Percentiles rank a stretch among this genome's conserved stretches.
Conservation (phyloP, 2,797 vertebrate genomes). For the Jordanella pulchra region DNA sequence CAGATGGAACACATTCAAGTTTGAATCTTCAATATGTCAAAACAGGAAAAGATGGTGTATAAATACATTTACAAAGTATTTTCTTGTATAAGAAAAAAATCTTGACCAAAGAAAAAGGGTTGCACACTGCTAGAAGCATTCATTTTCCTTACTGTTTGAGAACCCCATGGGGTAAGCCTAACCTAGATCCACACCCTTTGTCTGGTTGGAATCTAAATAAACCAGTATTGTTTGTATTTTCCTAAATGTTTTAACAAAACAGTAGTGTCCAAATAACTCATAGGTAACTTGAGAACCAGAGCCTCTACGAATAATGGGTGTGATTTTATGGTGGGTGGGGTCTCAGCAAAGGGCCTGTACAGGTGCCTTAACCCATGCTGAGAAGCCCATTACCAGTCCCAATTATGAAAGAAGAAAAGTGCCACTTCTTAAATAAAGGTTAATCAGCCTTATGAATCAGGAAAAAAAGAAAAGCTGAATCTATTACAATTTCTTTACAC, state of each 20-base stretch:
- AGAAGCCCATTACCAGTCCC: conserved; percentile 45
- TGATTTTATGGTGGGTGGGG: conserved; percentile 57
- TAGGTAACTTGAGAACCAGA: conserved; percentile 57
- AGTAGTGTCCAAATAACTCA: conserved; percentile 33
- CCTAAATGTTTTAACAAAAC: conserved; percentile 35
- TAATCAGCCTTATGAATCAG: background rate
- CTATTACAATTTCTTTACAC: background rate
- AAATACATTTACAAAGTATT: background rate
- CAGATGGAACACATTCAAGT: background rate
- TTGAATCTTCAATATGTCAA: no score
- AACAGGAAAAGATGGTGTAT: no score
- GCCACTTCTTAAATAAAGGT: background rate
- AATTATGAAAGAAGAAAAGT: background rate
- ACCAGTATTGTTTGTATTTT: conserved; percentile 53
- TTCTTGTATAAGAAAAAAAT: background rate
- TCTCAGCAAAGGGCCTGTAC: conserved; percentile 36
- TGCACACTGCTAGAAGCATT: conserved; percentile 22
- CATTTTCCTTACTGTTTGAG: conserved; percentile 48
- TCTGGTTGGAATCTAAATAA: conserved; percentile 43
- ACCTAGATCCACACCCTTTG: conserved; percentile 6
- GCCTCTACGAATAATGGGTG: conserved; percentile 34
- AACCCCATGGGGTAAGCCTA: conserved; percentile 49
- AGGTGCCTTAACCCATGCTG: conserved; percentile 56
- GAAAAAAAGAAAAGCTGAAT: background rate
- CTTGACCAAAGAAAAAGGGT: background rate